Percentiles rank a stretch among this genome's conserved stretches.
Evolutionary conservation across 2,888 invertebrate species (phyloP).

Genomic region (Cerceris rybyensis): DNA sequence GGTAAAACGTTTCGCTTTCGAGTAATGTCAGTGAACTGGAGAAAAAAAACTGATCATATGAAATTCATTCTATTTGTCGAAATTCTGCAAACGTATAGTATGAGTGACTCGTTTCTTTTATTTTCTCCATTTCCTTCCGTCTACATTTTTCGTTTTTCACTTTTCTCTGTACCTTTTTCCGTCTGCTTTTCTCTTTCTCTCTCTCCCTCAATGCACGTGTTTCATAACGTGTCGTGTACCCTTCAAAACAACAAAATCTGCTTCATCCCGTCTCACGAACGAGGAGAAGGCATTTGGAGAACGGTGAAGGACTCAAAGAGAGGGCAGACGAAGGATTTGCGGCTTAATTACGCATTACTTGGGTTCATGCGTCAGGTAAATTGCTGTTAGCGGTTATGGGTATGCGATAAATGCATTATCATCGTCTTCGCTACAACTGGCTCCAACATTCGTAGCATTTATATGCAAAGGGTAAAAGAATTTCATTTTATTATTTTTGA

Average conservation of each 20-base stretch:
- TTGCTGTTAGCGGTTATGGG: constrained; percentile 63
- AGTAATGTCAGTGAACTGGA: too few relatives aligned
- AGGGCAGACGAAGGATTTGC: constrained; percentile 28
- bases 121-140: neutral
- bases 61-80: neutral
- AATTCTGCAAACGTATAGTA: neutral
- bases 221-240: constrained; percentile 40
- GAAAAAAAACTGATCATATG: too few relatives aligned
- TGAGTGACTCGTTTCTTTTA: constrained; percentile 16
- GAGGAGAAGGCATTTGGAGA: constrained; percentile 31
- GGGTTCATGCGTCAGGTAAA: constrained; percentile 52
- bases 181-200: constrained; percentile 15
- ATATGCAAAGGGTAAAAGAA: too few relatives aligned
- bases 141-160: neutral
- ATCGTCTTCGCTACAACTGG: too few relatives aligned
- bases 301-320: constrained; percentile 19
- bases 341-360: constrained; percentile 60
- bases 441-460: too few relatives aligned
- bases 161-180: neutral
- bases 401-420: constrained; percentile 42
- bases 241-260: constrained; percentile 56
- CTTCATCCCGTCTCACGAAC: constrained; percentile 37
- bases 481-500: too few relatives aligned
- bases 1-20: too few relatives aligned
- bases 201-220: constrained; percentile 18